Evolutionary conservation across 2,888 invertebrate species (phyloP), one percentile per base, ranked within the genome.

Genomic region (Villa cingulata): DNA sequence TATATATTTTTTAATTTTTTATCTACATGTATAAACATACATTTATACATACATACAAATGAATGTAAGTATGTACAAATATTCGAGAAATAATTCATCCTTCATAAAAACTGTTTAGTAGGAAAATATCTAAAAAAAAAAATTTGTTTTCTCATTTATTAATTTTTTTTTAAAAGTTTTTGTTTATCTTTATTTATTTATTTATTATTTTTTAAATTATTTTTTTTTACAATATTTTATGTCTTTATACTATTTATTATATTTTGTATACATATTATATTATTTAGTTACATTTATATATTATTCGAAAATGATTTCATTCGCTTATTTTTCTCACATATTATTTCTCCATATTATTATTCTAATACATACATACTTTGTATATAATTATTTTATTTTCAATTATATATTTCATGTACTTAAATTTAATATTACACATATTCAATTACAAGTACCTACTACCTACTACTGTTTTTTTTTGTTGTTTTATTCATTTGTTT

Each of bases 31-130:
- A n/a, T n/a, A n/a, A n/a, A n/a, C n/a, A n/a, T n/a, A n/a, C n/a
- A n/a, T n/a, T n/a, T n/a, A n/a, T n/a, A n/a, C n/a, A n/a, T n/a
- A n/a, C n/a, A n/a, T n/a, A n/a, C n/a, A n/a, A n/a, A n/a, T n/a
- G n/a, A n/a, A n/a, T n/a, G n/a, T n/a, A n/a, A n/a, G n/a, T n/a
- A n/a, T n/a, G n/a, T n/a, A n/a, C n/a, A n/a, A n/a, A n/a, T n/a
- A n/a, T n/a, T n/a, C n/a, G n/a, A n/a, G n/a, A n/a, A 27, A 9
- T 27, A 27, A 9, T 32, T 3, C 12, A 14, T 32, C 29, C 12
- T 32, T 32, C 29, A 12, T 32, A 32, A 32, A 32, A 32, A 39
- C 40, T 48, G 48, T 39, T n/a, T n/a, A 48, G 40, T 48, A 48
- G 48, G 36, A 34, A 42, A 46, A 42, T 46, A 46, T 41, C 7